Evolutionary conservation across 2,113 vertebrate genomes (phyloP), one percentile per base, ranked within the genome.

Genomic region (Recurvirostra avosetta): DNA sequence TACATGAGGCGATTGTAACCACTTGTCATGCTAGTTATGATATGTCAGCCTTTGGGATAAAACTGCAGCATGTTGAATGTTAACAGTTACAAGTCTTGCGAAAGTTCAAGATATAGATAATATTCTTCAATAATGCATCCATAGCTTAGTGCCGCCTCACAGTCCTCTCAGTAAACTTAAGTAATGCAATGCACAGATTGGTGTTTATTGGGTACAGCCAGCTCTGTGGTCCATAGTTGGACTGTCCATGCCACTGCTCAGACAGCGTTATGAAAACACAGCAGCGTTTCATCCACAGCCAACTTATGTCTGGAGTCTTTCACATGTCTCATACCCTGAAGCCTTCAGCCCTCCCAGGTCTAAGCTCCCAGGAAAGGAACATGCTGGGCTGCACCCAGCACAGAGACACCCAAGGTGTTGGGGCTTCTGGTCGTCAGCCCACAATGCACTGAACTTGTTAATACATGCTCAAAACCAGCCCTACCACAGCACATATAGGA

Each of bases 401-500:
- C 23, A 61, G 36, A 66, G 50, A 52, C 34, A 68, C 21, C 3
- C 18, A 15, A 2, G 6, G 26, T 62, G 38, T 8, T 38, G 32
- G 32, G 10, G 5, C 7, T 63, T 7, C 38, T 81, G 4, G 6
- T 25, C 72, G 70, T 49, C 34, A 83, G 6, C 22, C 14, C 29
- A 23, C 27, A 47, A 32, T 53, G 81, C 79, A 30, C 13, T 52
- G 20, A 86, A 14, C 5, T 56, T 38, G 7, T 11, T 40, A 22
- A 47, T 5, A 9, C 38, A 41, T 27, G 9, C 45, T 75, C 36
- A 66, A 21, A 38, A 43, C 6, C 22, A 67, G 41, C 17, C 22
- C 50, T 8, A 9, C 10, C 19, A 21, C 0, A 0, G 34, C 7
- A 15, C 30, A 17, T 32, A 70, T 15, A 15, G 8, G 41, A 83